phyloP scores from a whole-genome alignment of 2,888 invertebrate genomes.

The Phrixothrix hirtus region DNA sequence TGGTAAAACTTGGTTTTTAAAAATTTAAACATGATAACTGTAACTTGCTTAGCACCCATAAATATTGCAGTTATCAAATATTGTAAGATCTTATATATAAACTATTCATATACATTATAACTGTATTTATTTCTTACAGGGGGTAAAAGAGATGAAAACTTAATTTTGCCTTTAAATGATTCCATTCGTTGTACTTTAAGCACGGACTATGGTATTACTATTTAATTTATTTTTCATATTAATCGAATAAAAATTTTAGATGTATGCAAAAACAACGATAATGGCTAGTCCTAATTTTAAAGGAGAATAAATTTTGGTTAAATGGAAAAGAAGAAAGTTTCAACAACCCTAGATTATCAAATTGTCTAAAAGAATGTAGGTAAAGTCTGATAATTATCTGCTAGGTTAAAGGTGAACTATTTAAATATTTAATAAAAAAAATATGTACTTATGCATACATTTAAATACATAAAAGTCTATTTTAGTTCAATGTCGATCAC shows the following conservation, averaged over 20 bases:
- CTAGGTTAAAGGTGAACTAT: not conserved
- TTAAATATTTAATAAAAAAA: no score
- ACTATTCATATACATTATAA: no score
- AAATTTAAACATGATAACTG: conserved; percentile 48
- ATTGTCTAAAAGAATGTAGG: conserved; percentile 75
- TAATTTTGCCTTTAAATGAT: conserved; percentile 94
- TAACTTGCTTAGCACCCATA: conserved; percentile 89
- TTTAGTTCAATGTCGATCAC: conserved; percentile 59
- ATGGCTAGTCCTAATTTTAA: conserved; percentile 72
- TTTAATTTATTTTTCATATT: no score
- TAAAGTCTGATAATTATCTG: conserved; percentile 25
- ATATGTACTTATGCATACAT: no score
- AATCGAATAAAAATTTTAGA: conserved; percentile 62
- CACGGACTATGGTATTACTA: conserved; percentile 79
- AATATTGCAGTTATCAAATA: conserved; percentile 99
- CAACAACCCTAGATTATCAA: conserved; percentile 71
- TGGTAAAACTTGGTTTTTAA: no score
- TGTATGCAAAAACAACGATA: conserved; percentile 90
- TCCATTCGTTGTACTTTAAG: conserved; percentile 92
- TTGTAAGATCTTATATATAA: no score
- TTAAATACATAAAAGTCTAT: no score
- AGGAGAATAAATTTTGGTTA: conserved; percentile 83
- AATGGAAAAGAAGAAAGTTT: conserved; percentile 82
- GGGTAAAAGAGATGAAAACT: conserved; percentile 93
- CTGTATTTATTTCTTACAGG: no score